These are phyloP conservation scores for Halichondria panicea DNA, from an alignment of 37 sponge, comb jelly and placozoan genomes.

Conservation along the genomic window DNA sequence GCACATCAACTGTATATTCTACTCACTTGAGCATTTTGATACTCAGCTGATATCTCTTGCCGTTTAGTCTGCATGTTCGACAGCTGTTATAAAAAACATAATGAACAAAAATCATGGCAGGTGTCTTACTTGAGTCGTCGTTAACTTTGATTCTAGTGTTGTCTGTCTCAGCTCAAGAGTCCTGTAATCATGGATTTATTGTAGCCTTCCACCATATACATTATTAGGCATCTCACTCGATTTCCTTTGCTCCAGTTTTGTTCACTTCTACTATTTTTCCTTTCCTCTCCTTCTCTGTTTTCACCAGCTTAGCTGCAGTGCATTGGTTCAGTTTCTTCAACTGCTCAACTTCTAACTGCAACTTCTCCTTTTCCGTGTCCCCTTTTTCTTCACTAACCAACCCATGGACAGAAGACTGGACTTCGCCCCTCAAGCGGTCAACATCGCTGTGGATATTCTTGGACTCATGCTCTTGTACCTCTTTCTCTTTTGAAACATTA, in stretches of 20 bases:
- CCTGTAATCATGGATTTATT: background rate
- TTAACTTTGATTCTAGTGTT: no score
- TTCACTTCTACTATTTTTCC: background rate
- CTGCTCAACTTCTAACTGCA: background rate
- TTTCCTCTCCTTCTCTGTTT: constrained; percentile 22
- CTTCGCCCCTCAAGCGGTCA: background rate
- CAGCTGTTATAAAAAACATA: background rate
- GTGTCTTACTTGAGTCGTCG: no score
- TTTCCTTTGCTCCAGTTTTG: background rate
- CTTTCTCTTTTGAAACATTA: constrained; percentile 5
- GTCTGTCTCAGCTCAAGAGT: background rate
- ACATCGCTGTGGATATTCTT: constrained; percentile 11
- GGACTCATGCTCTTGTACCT: constrained; percentile 9
- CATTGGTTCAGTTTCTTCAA: constrained; percentile 10
- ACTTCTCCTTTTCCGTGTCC: background rate
- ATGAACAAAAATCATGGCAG: no score
- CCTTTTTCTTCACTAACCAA: background rate
- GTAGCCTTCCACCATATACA: background rate
- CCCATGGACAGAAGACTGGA: background rate
- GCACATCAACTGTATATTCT: no score
- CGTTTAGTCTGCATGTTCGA: background rate
- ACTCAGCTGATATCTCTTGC: background rate
- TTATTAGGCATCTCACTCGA: background rate
- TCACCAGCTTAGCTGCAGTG: constrained; percentile 1
- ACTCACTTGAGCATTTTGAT: no score